These are phyloP conservation scores for Chaetodon trifascialis DNA, from an alignment of 2,113 vertebrate species.

Conservation along the genomic window DNA sequence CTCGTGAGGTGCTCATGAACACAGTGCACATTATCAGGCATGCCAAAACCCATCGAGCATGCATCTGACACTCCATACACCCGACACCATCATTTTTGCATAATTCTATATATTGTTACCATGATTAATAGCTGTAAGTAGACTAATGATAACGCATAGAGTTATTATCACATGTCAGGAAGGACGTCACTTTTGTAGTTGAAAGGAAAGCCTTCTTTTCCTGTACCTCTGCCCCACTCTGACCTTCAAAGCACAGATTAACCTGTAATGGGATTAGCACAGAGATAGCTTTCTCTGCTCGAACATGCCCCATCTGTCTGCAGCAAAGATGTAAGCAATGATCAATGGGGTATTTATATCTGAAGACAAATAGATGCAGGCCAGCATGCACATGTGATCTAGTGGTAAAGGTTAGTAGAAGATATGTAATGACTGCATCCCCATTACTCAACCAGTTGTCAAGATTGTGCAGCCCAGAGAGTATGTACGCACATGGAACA, in stretches of 20 bases:
- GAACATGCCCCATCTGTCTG: constrained; percentile 48
- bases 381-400: background rate
- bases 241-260: constrained; percentile 81
- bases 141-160: background rate
- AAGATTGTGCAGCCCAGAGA: background rate
- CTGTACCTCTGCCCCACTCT: constrained; percentile 48
- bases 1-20: background rate
- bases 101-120: constrained; percentile 17
- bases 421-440: background rate
- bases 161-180: constrained; percentile 33
- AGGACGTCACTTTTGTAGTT: constrained; percentile 30
- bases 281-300: constrained; percentile 65
- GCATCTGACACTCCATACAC: background rate
- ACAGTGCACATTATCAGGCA: background rate
- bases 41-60: constrained; percentile 14
- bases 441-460: background rate
- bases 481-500: background rate
- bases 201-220: constrained; percentile 52
- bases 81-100: constrained; percentile 7
- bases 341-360: constrained; percentile 38
- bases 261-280: constrained; percentile 80
- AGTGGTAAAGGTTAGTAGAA: background rate
- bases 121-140: constrained; percentile 8
- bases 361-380: constrained; percentile 33
- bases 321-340: constrained; percentile 30